Base-by-base conservation (phyloP, 2,888 invertebrate genomes). In the Cyclophora albipunctata region DNA sequence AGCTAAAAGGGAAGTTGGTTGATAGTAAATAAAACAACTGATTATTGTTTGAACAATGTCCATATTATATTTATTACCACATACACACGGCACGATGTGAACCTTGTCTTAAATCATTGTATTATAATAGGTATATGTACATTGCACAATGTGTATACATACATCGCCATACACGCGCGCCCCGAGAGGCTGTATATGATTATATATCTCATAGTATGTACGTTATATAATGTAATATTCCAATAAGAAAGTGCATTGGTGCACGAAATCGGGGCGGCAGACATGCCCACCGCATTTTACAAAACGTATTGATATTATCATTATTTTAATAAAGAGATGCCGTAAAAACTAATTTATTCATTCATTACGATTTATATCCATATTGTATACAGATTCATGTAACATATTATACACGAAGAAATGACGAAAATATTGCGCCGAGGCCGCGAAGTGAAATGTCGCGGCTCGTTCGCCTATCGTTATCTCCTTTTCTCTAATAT, bases 1-100 rank as follows among this genome's bases (percentile, higher is more conserved):
- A 37, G 37, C 5, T 37, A 37, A 37, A 40, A 49, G 54, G 57
- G 49, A 53, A 49, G 53, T 46, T 42, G 46, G 51, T 20, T 20
- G 20, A 20, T 20, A 20, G 20, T 37, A 86, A 87, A 87, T 88
- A 76, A 86, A 87, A 88, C 84, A 85, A 84, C 81, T 77, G 79
- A 75, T 91, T 84, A 87, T 91, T 91, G 91, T 92, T 93, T 94
- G 93, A 93, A 94, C 94, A 94, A 93, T 93, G 93, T 94, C 93
- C 93, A 93, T 93, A 93, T 93, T 93, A 93, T 93, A 93, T 93
- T 92, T 93, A 91, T 92, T 92, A 93, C 93, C 94, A 94, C 93
- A 94, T 93, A 94, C 93, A 93, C 93, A 93, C 94, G 94, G 94
- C 94, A 94, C 94, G 93, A 93, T 93, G 94, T 94, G 94, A 94